Evolutionary conservation across 1,140 invertebrate genomes (phyloP).

Genomic region (Eurosta solidaginis): DNA sequence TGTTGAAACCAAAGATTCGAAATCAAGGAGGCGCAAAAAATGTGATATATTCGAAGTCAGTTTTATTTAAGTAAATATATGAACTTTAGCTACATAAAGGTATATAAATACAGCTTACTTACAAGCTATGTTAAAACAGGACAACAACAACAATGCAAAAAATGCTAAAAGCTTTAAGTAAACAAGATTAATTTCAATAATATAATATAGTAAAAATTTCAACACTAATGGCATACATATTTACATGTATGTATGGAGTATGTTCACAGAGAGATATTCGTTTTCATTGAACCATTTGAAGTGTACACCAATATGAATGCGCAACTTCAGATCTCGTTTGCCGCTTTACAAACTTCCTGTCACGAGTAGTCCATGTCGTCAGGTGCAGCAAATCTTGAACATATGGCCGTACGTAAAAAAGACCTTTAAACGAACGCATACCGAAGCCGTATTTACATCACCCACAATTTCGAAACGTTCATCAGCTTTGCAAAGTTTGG

Average conservation of each 20-base stretch:
- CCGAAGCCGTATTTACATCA: too few relatives aligned
- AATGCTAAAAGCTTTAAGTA: conserved; percentile 1
- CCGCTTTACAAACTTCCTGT: conserved; percentile 64
- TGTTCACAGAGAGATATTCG: not conserved
- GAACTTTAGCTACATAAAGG: not conserved
- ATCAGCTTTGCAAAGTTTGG: too few relatives aligned
- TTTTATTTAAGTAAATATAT: not conserved
- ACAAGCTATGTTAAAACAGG: not conserved
- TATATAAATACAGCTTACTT: not conserved
- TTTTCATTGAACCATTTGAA: not conserved
- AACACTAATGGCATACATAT: conserved; percentile 3
- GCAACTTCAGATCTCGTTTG: conserved; percentile 65
- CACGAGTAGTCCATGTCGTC: conserved; percentile 85
- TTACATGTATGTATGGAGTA: too few relatives aligned
- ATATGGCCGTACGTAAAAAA: conserved; percentile 91
- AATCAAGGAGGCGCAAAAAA: not conserved
- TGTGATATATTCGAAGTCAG: conserved; percentile 3
- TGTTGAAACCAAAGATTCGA: too few relatives aligned
- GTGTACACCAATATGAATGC: too few relatives aligned
- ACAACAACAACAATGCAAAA: conserved; percentile 22
- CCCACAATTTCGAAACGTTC: too few relatives aligned
- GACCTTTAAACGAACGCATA: too few relatives aligned
- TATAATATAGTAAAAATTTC: not conserved
- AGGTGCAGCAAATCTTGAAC: conserved; percentile 80
- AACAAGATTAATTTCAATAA: not conserved